Percentiles rank a stretch among this genome's conserved stretches.
Evolutionary conservation across 1,140 invertebrate species (phyloP).

Genomic region (Papilio polytes): DNA sequence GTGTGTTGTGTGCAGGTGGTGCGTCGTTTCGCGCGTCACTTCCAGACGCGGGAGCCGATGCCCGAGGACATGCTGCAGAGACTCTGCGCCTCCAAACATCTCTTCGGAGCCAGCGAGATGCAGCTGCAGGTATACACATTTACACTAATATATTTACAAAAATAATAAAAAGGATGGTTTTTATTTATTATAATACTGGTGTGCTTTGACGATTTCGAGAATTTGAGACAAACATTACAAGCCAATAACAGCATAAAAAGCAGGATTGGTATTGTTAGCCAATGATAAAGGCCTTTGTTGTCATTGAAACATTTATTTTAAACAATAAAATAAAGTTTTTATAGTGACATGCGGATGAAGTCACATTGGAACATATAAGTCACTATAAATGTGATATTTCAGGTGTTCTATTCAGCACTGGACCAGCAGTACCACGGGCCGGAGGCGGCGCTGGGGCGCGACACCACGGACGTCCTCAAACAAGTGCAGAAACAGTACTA

Average conservation of each 20-base stretch:
- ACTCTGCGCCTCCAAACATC: slow-evolving; percentile 92
- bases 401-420: slow-evolving; percentile 92
- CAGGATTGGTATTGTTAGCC: too few species aligned
- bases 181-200: too few species aligned
- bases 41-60: slow-evolving; percentile 94
- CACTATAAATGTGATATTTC: neutral
- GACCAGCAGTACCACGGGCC: slow-evolving; percentile 95
- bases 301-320: too few species aligned
- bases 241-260: too few species aligned
- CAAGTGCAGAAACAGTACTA: slow-evolving; percentile 94
- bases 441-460: slow-evolving; percentile 77
- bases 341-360: too few species aligned
- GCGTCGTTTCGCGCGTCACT: slow-evolving; percentile 94
- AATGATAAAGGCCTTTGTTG: too few species aligned
- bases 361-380: too few species aligned
- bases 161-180: too few species aligned
- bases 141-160: too few species aligned
- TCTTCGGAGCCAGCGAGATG: slow-evolving; percentile 95
- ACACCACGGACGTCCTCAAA: slow-evolving; percentile 92
- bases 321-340: too few species aligned
- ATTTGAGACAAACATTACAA: too few species aligned
- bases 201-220: too few species aligned
- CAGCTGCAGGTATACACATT: slow-evolving; percentile 89
- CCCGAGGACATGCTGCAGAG: slow-evolving; percentile 90
- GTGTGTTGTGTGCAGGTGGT: slow-evolving; percentile 86